A percentile compares a stretch with the other conserved stretches of the same genome.
Evolutionary conservation across 1,140 invertebrate species (phyloP).

Genomic region (Ylistrum balloti): DNA sequence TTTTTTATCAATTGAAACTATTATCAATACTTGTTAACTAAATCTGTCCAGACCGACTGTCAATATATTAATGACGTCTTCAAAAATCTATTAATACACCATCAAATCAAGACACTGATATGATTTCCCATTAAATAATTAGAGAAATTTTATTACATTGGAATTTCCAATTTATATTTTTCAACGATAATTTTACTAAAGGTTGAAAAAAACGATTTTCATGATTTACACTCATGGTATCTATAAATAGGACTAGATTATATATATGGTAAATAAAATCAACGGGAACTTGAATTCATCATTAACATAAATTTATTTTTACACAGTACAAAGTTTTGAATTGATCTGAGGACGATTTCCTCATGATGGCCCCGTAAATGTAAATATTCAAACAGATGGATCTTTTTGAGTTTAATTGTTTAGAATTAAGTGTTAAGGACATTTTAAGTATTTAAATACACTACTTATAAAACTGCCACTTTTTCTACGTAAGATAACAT

Average conservation of each 20-base stretch:
- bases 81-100: neutral
- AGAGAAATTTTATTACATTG: too few relatives aligned
- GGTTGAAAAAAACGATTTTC: too few relatives aligned
- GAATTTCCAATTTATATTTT: too few relatives aligned
- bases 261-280: too few relatives aligned
- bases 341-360: too few relatives aligned
- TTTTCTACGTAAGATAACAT: neutral
- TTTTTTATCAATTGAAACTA: constrained; percentile 1
- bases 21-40: constrained; percentile 22
- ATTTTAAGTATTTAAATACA: constrained; percentile 15
- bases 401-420: neutral
- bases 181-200: too few relatives aligned
- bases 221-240: too few relatives aligned
- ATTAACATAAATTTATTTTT: too few relatives aligned
- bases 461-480: neutral
- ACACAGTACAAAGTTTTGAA: too few relatives aligned
- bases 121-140: too few relatives aligned
- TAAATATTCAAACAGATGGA: neutral
- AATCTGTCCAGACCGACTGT: neutral
- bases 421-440: neutral
- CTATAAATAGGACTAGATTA: too few relatives aligned
- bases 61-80: neutral
- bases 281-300: too few relatives aligned
- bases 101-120: neutral
- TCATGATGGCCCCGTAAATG: neutral